phyloP scores from a whole-genome alignment of 2,888 invertebrate species.

The Drosophila prostipennis region DNA sequence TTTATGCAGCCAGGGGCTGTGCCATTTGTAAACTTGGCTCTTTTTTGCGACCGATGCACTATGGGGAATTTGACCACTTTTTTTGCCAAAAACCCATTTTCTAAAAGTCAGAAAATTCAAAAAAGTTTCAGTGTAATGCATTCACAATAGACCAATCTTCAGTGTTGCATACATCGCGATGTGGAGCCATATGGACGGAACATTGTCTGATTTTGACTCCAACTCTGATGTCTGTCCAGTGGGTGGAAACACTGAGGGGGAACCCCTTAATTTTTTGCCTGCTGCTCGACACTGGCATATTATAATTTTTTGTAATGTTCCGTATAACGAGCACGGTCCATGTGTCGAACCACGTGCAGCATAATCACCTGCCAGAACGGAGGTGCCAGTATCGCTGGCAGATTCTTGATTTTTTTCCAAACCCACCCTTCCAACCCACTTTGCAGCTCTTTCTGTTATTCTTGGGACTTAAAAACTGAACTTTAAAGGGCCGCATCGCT shows the following conservation, averaged over 20 bases:
- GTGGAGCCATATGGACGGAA: slow-evolving; percentile 15
- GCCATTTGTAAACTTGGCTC: slow-evolving; percentile 44
- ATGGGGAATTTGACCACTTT: too few relatives aligned
- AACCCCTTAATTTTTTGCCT: slow-evolving; percentile 62
- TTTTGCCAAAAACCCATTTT: too few relatives aligned
- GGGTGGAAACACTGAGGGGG: slow-evolving; percentile 24
- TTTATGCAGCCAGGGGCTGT: slow-evolving; percentile 43
- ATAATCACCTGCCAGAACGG: slow-evolving; percentile 51
- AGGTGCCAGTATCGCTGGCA: slow-evolving; percentile 30
- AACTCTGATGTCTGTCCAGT: slow-evolving; percentile 36
- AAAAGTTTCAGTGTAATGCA: too few relatives aligned
- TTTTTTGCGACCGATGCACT: slow-evolving; percentile 23
- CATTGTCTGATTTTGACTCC: slow-evolving; percentile 63
- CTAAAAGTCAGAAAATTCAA: too few relatives aligned
- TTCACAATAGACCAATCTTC: too few relatives aligned
- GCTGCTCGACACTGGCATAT: slow-evolving; percentile 55
- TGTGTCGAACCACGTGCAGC: slow-evolving; percentile 45
- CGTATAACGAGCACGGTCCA: slow-evolving; percentile 41
- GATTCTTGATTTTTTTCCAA: slow-evolving; percentile 1
- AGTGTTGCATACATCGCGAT: too few relatives aligned
- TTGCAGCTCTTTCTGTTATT: slow-evolving; percentile 28
- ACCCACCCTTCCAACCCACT: not conserved
- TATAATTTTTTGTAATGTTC: slow-evolving; percentile 37
- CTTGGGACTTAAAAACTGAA: slow-evolving; percentile 50
- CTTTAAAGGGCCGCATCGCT: slow-evolving; percentile 51